These are phyloP conservation scores for Mungos mungo DNA, from an alignment of 2,113 vertebrate genomes.

Conservation along the genomic window DNA sequence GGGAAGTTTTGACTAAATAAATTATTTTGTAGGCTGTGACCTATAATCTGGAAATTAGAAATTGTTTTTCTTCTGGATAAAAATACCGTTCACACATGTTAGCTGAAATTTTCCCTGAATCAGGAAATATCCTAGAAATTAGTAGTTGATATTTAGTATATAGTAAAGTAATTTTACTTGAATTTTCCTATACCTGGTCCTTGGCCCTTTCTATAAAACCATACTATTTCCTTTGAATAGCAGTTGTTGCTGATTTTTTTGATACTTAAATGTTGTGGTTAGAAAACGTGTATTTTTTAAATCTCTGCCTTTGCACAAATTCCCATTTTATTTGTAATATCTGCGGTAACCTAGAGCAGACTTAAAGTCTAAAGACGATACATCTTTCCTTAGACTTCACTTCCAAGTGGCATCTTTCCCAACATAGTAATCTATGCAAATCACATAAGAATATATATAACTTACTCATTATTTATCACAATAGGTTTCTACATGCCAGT, in stretches of 20 bases:
- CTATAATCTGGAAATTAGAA: conserved; percentile 28
- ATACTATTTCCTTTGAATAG: not conserved
- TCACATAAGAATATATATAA: conserved; percentile 87
- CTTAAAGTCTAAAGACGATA: conserved; percentile 81
- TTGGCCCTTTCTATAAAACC: not conserved
- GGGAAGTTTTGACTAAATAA: conserved; percentile 40
- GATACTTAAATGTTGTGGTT: conserved; percentile 75
- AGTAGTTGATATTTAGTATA: not conserved
- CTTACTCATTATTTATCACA: not conserved
- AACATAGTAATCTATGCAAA: conserved; percentile 75
- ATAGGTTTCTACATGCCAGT: not conserved
- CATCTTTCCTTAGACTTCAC: conserved; percentile 75
- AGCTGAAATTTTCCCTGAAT: not conserved
- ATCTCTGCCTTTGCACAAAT: conserved; percentile 79
- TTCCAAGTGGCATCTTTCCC: conserved; percentile 81
- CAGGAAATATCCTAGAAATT: not conserved
- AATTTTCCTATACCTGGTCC: not conserved
- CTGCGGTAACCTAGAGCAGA: conserved; percentile 82
- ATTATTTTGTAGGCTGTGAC: conserved; percentile 39
- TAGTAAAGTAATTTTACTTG: conserved; percentile 6
- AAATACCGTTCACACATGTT: not conserved
- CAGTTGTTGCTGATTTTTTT: not conserved
- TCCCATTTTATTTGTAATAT: conserved; percentile 82
- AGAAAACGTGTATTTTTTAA: conserved; percentile 69
- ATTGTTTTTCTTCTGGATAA: not conserved